These are phyloP conservation scores for Coelopa pilipes DNA, from an alignment of 2,888 invertebrate species.

Conservation along the genomic window DNA sequence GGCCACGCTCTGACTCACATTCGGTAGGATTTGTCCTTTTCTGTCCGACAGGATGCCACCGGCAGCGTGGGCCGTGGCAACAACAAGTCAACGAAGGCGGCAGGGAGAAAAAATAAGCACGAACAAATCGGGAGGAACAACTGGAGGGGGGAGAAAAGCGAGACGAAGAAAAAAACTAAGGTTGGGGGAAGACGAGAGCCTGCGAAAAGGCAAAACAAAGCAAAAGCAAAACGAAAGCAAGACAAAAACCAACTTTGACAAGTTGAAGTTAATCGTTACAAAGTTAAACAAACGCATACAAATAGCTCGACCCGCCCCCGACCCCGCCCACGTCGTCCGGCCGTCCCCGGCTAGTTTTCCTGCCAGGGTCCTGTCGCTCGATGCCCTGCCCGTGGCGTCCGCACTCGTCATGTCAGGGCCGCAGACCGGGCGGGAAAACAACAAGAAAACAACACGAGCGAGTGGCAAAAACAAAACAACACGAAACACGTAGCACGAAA, in stretches of 20 bases:
- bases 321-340: no score
- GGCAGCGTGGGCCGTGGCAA: background rate
- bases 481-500: background rate
- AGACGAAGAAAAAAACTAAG: background rate
- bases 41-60: constrained; percentile 14
- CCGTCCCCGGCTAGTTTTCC: no score
- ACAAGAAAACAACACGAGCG: no score
- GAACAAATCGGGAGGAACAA: background rate
- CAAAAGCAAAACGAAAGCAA: no score
- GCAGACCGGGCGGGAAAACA: no score
- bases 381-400: no score
- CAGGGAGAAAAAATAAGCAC: background rate
- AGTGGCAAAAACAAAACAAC: background rate
- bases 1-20: background rate
- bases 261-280: constrained; percentile 54
- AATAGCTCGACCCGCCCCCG: no score
- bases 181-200: background rate
- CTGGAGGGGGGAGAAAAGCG: background rate
- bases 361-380: no score
- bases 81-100: constrained; percentile 6
- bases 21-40: constrained; percentile 9
- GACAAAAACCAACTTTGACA: constrained; percentile 28
- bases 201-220: no score
- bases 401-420: no score
- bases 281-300: constrained; percentile 55